Base-by-base conservation (phyloP, 2,797 vertebrate genomes). In the Cossypha polioptera region DNA sequence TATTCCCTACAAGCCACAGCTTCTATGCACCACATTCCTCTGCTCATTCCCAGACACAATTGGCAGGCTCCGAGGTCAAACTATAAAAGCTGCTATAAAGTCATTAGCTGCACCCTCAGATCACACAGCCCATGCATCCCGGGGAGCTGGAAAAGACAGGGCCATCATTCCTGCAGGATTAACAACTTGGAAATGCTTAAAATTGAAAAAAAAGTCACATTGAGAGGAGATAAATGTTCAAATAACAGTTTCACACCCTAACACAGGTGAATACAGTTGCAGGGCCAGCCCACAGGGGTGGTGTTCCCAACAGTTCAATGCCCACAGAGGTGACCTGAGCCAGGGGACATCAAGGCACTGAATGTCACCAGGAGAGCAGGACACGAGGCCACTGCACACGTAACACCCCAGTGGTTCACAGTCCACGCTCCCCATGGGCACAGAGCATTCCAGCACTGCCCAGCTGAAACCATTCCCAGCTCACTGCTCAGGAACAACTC, bases 71-170 rank as follows among this genome's bases (percentile, higher is more conserved):
- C 0, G 57, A 92, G 68, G 69, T 51, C 68, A 42, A 8, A 10
- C 75, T 40, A 3, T 8, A 77, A 38, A 80, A 67, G 43, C 73
- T 43, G 53, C 65, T 28, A 3, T 8, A 5, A 63, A 83, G 75
- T 2, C 19, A 57, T 36, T 5, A 45, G 24, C 75, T 59, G 57
- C 86, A 76, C 62, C 42, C 9, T 9, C 26, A 2, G 5, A 26
- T n/a, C 48, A 12, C 54, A 42, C 1, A 28, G 62, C 84, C 51
- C 2, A 0, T 1, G 33, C 4, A 5, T n/a, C 58, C 77, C 0
- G 0, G 48, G 55, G 65, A 74, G 77, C 3, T 55, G 63, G 50
- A 19, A 5, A 29, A 42, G 29, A 26, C 5, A 58, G n/a, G 26
- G 17, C n/a, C 35, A 6, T 13, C 42, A 5, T 11, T 71, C 28